These are phyloP conservation scores for Horisme vitalbata DNA, from an alignment of 2,888 invertebrate genomes.

Conservation along the genomic window DNA sequence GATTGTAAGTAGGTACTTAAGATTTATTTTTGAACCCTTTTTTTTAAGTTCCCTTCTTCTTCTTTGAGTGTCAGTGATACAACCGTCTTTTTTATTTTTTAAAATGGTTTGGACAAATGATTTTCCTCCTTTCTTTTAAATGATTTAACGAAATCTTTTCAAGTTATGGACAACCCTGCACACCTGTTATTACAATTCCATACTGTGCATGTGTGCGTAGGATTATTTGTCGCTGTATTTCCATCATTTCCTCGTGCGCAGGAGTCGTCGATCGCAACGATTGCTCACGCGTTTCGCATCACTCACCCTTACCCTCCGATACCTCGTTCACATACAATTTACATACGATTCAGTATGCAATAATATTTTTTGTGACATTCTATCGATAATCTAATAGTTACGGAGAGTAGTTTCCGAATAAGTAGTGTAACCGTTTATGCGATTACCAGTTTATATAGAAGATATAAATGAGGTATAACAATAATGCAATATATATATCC, in stretches of 20 bases:
- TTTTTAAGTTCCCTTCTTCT: too few species aligned
- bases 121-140: too few species aligned
- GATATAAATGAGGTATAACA: too few species aligned
- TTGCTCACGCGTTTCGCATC: constrained; percentile 82
- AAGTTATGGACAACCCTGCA: constrained; percentile 27
- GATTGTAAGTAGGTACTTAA: too few species aligned
- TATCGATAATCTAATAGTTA: constrained; percentile 65
- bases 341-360: constrained; percentile 69
- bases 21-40: too few species aligned
- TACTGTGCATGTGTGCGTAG: constrained; percentile 34
- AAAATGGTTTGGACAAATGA: too few species aligned
- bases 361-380: constrained; percentile 58
- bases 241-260: constrained; percentile 72
- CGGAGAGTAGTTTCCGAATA: constrained; percentile 35
- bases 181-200: constrained; percentile 13
- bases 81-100: too few species aligned
- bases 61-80: too few species aligned
- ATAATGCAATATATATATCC: too few species aligned
- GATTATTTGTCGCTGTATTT: constrained; percentile 54
- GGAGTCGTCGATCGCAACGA: constrained; percentile 76
- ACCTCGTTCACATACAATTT: constrained; percentile 75
- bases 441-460: constrained; percentile 14
- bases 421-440: constrained; percentile 29
- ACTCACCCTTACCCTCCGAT: constrained; percentile 72
- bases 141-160: too few species aligned